phyloP scores from a whole-genome alignment of 2,113 vertebrate species.

The Panurus biarmicus region DNA sequence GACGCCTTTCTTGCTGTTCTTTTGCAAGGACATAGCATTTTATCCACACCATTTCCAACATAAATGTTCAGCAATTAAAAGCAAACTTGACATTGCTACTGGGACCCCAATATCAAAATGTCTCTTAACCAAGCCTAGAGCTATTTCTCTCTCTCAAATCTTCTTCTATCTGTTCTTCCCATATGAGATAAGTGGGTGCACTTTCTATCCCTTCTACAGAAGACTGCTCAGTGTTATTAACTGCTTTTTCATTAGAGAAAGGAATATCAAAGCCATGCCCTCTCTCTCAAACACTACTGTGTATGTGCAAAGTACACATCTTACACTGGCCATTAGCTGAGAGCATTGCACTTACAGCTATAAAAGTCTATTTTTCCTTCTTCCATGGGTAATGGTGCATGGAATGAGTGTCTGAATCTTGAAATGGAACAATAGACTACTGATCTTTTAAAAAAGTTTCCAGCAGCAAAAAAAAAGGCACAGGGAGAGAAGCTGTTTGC shows the following conservation, averaged over 20 bases:
- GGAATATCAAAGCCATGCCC: not conserved
- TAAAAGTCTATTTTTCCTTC: constrained; percentile 41
- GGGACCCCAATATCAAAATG: constrained; percentile 27
- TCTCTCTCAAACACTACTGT: not conserved
- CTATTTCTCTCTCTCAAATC: constrained; percentile 2
- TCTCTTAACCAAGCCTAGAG: constrained; percentile 16
- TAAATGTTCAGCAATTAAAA: constrained; percentile 62
- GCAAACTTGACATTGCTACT: constrained; percentile 28
- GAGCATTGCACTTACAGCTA: constrained; percentile 30
- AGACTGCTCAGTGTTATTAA: not conserved
- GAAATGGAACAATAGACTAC: constrained; percentile 41
- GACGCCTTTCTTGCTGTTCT: not conserved
- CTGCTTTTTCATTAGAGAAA: constrained; percentile 14
- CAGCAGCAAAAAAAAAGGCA: not conserved
- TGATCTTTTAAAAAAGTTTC: constrained; percentile 49
- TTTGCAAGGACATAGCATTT: constrained; percentile 41
- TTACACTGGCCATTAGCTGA: constrained; percentile 46
- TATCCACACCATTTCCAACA: constrained; percentile 5
- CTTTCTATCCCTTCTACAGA: not conserved
- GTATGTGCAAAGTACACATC: not conserved
- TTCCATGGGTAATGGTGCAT: constrained; percentile 50
- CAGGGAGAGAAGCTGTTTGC: not conserved
- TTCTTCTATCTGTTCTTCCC: constrained; percentile 10
- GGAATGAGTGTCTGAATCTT: constrained; percentile 49
- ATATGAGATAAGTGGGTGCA: not conserved